Conservation (phyloP, 2,113 vertebrate species). For the Hydropotes inermis region DNA sequence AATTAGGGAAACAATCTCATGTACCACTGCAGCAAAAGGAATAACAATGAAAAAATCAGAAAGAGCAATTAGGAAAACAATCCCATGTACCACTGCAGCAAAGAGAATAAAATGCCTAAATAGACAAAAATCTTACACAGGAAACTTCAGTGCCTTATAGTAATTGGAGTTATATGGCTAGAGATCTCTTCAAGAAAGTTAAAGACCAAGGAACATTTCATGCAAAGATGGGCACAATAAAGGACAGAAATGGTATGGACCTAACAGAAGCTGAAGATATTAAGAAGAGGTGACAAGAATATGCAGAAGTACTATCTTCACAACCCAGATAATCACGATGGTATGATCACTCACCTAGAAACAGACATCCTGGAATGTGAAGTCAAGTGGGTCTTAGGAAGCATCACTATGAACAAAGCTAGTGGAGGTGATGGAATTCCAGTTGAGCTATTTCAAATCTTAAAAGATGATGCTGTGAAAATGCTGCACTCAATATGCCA, state of each 20-base stretch:
- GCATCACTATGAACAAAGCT: not conserved
- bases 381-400: not conserved
- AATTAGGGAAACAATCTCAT: not conserved
- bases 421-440: not conserved
- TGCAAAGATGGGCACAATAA: not conserved
- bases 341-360: not conserved
- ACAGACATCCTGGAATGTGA: not conserved
- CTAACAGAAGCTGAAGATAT: not conserved
- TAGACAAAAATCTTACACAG: not conserved
- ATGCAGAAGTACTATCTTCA: not conserved
- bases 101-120: not conserved
- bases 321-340: not conserved
- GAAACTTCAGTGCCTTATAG: not conserved
- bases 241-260: not conserved
- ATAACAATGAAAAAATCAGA: not conserved
- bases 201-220: not conserved
- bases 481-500: not conserved
- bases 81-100: not conserved
- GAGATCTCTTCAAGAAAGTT: not conserved
- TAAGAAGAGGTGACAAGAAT: not conserved
- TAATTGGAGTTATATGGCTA: not conserved
- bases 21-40: not conserved
- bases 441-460: not conserved
- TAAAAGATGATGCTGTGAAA: not conserved
- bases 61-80: not conserved